A percentile compares a stretch with the other conserved stretches of the same genome.
Evolutionary conservation across 64 coral and sea anemone genomes (phyloP).

Genomic region (Anthopleura sola): DNA sequence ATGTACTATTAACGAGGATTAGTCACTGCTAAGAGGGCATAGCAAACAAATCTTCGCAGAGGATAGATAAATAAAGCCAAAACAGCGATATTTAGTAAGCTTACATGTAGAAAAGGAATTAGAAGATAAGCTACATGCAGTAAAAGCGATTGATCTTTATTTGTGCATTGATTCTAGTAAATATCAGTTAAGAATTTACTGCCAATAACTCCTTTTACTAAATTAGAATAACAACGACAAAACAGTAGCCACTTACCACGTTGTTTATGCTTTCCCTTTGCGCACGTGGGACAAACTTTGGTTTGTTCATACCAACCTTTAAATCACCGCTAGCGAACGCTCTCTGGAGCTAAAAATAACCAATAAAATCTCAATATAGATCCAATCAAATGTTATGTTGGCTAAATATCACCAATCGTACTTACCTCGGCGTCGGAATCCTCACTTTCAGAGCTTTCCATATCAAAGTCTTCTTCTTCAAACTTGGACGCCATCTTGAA

Average conservation of each 20-base stretch:
- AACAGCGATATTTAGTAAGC: too few relatives aligned
- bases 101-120: too few relatives aligned
- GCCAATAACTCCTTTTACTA: too few relatives aligned
- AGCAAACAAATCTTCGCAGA: too few relatives aligned
- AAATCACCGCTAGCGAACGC: constrained; percentile 70
- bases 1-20: too few relatives aligned
- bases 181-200: too few relatives aligned
- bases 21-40: too few relatives aligned
- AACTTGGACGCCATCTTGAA: constrained; percentile 54
- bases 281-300: constrained; percentile 59
- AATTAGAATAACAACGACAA: not conserved
- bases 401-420: not conserved
- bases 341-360: constrained; percentile 64
- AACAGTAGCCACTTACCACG: constrained; percentile 38
- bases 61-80: too few relatives aligned
- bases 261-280: constrained; percentile 53
- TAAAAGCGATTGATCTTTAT: too few relatives aligned
- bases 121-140: too few relatives aligned
- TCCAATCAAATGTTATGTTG: not conserved
- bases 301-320: constrained; percentile 73
- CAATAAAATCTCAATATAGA: not conserved
- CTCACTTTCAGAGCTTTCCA: constrained; percentile 41
- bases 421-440: constrained; percentile 69
- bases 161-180: too few relatives aligned
- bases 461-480: constrained; percentile 20